A percentile compares a stretch with the other conserved stretches of the same genome.
phyloP scores from a whole-genome alignment of 2,113 vertebrate species.

The Gymnobelideus leadbeateri region DNA sequence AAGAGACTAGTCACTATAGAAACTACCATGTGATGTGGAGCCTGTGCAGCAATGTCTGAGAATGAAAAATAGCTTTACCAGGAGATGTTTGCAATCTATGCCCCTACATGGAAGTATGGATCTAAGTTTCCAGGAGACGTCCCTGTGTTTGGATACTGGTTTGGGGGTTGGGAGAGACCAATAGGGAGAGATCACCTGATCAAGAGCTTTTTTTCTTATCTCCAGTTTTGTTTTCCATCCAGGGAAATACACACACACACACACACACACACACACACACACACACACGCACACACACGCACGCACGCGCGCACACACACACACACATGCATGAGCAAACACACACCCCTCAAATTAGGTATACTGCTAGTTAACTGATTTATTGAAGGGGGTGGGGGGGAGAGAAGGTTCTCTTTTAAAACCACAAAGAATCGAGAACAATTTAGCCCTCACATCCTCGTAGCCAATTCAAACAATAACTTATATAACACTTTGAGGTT shows the following conservation, averaged over 20 bases:
- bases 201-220: neutral
- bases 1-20: conserved; percentile 81
- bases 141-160: neutral
- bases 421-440: neutral
- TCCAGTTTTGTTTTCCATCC: conserved; percentile 1
- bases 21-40: conserved; percentile 74
- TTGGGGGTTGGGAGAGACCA: neutral
- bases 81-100: conserved; percentile 13
- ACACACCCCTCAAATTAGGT: neutral
- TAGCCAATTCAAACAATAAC: neutral
- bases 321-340: neutral
- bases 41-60: conserved; percentile 47
- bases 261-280: accelerated
- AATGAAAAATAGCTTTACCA: conserved; percentile 52
- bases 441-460: neutral
- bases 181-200: neutral
- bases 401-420: neutral
- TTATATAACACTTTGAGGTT: neutral
- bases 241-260: neutral
- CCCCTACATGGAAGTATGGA: neutral
- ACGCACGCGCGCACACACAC: accelerated
- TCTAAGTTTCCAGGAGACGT: neutral
- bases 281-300: neutral
- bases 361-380: neutral
- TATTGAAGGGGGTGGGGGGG: neutral